Percentiles rank a stretch among this genome's conserved stretches.
These are phyloP conservation scores for Trinorchestia longiramus DNA, from an alignment of 1,140 invertebrate genomes.

Conservation along the genomic window DNA sequence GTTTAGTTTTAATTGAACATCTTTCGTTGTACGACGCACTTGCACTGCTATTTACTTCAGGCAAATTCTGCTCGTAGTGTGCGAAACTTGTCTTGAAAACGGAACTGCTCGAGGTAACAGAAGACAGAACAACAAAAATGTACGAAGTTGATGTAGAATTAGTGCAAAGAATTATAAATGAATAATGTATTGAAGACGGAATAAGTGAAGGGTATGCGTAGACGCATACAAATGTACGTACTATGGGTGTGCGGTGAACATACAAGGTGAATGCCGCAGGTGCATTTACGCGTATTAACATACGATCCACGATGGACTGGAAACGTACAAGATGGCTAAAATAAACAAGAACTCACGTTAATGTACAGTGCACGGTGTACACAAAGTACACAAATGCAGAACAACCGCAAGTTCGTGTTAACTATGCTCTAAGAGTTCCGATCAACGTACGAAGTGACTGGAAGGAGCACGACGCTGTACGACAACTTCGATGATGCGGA, in stretches of 20 bases:
- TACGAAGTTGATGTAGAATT: background rate
- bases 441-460: background rate
- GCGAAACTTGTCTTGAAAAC: background rate
- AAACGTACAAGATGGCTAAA: background rate
- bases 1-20: background rate
- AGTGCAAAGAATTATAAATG: background rate
- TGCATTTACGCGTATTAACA: background rate
- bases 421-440: background rate
- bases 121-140: background rate
- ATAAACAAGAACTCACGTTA: background rate
- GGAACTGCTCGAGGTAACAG: background rate
- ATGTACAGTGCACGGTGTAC: background rate
- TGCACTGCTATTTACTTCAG: background rate
- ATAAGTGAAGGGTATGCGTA: background rate
- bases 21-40: no score
- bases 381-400: background rate
- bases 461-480: slow-evolving; percentile 44
- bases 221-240: background rate
- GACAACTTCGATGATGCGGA: slow-evolving; percentile 55
- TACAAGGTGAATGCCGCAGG: background rate
- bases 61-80: background rate
- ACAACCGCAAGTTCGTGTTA: background rate
- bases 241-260: background rate
- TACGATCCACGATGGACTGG: background rate
- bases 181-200: background rate